Evolutionary conservation across 92 coral and sea anemone genomes (phyloP).

Genomic region (Anthopleura xanthogrammica): DNA sequence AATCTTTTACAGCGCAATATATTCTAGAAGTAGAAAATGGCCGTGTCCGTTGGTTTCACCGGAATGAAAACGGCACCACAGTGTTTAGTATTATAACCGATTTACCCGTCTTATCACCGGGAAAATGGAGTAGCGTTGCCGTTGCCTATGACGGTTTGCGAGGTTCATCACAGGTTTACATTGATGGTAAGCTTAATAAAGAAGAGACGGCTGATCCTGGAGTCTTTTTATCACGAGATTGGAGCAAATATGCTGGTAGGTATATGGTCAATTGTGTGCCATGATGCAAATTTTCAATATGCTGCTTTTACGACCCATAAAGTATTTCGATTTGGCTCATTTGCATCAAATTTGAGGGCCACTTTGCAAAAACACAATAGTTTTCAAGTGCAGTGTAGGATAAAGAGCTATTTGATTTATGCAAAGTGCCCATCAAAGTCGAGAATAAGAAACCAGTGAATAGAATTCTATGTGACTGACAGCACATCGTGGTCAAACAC

Average conservation of each 20-base stretch:
- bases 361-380: too few relatives aligned
- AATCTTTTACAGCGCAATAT: conserved; percentile 65
- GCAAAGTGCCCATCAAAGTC: too few relatives aligned
- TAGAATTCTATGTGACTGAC: too few relatives aligned
- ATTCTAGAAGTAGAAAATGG: conserved; percentile 79
- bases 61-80: conserved; percentile 83
- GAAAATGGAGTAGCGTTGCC: conserved; percentile 77
- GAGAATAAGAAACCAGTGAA: too few relatives aligned
- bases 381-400: too few relatives aligned
- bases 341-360: too few relatives aligned
- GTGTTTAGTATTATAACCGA: conserved; percentile 88
- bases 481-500: too few relatives aligned
- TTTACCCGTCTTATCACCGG: conserved; percentile 64
- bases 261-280: too few relatives aligned
- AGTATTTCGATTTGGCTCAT: too few relatives aligned
- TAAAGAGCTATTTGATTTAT: too few relatives aligned
- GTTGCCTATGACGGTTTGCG: conserved; percentile 83
- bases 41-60: conserved; percentile 90
- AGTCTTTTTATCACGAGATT: conserved; percentile 84
- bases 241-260: conserved; percentile 90
- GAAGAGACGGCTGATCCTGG: conserved; percentile 89
- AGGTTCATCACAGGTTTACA: conserved; percentile 76
- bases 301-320: too few relatives aligned
- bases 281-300: too few relatives aligned
- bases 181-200: conserved; percentile 77